phyloP scores from a whole-genome alignment of 2,888 invertebrate species.

The Morpho helenor region DNA sequence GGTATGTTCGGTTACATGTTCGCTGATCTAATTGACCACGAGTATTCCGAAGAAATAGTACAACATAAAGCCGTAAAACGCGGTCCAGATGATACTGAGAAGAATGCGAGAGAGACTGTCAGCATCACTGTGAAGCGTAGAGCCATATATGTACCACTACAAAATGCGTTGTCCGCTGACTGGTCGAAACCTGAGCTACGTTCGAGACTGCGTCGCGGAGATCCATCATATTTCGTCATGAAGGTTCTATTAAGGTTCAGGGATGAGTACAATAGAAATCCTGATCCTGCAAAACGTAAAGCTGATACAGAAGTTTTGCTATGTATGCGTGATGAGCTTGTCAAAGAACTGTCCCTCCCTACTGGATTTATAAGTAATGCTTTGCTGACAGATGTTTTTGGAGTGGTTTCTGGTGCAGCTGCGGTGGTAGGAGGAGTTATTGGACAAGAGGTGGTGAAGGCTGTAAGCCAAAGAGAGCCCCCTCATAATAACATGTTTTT shows the following conservation, averaged over 20 bases:
- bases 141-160: slow-evolving; percentile 83
- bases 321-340: slow-evolving; percentile 81
- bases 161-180: slow-evolving; percentile 83
- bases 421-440: slow-evolving; percentile 96
- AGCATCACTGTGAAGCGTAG: slow-evolving; percentile 82
- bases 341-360: slow-evolving; percentile 73
- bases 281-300: slow-evolving; percentile 81
- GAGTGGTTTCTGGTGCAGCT: slow-evolving; percentile 90
- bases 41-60: slow-evolving; percentile 74
- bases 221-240: slow-evolving; percentile 86
- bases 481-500: slow-evolving; percentile 96
- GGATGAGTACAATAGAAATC: slow-evolving; percentile 84
- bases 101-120: slow-evolving; percentile 64
- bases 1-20: slow-evolving; percentile 96
- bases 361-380: slow-evolving; percentile 68
- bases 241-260: slow-evolving; percentile 87
- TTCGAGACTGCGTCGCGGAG: slow-evolving; percentile 83
- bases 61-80: slow-evolving; percentile 74
- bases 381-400: slow-evolving; percentile 82
- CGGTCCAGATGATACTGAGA: slow-evolving; percentile 79
- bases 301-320: slow-evolving; percentile 81
- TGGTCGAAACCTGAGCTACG: slow-evolving; percentile 78
- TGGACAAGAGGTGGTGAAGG: slow-evolving; percentile 97
- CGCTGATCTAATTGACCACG: slow-evolving; percentile 91
- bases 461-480: slow-evolving; percentile 92